Base-by-base conservation (phyloP, 2,888 invertebrate species). In the Epirrhoe tristata region DNA sequence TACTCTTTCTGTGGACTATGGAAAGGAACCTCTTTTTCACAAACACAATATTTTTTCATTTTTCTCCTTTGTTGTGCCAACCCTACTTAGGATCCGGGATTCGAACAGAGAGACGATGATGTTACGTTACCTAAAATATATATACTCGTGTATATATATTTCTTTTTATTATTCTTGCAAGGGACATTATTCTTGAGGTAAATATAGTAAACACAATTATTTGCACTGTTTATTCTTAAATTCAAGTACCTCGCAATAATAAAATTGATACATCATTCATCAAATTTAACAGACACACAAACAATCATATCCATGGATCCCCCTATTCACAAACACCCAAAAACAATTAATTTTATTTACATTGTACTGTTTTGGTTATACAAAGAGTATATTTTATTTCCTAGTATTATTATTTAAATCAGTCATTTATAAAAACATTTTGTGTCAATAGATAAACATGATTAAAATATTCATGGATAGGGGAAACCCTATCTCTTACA, bases 211-310 rank as follows among this genome's bases (percentile, higher is more conserved):
- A 59, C 71, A 76, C 34, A 60, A 62, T 69, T 52, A 51, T 78
- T 86, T 84, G 85, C 89, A 89, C 86, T 87, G 85, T 91, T 89
- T 91, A 90, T 84, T 87, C 81, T 84, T 81, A 81, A 77, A 78
- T 61, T 78, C 74, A 80, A 78, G 67, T 77, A 78, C 74, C 73
- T 78, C 67, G 77, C 68, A 74, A 16, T 57, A 61, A 64, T 68
- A 61, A 68, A 80, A 77, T 79, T 83, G 81, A 81, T 76, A 80
- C 67, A 57, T 51, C 74, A 72, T 71, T 73, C 73, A 77, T 77
- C 70, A 66, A 67, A 62, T 60, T 71, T 61, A 73, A 71, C 59
- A 70, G 67, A 67, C 69, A 71, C 67, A 75, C 76, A 78, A 74
- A 65, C 74, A 74, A 64, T 50, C 72, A 73, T 67, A 69, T 54